A percentile compares a stretch with the other conserved stretches of the same genome.
phyloP scores from a whole-genome alignment of 2,888 invertebrate genomes.

The Pyrocoelia pectoralis region DNA sequence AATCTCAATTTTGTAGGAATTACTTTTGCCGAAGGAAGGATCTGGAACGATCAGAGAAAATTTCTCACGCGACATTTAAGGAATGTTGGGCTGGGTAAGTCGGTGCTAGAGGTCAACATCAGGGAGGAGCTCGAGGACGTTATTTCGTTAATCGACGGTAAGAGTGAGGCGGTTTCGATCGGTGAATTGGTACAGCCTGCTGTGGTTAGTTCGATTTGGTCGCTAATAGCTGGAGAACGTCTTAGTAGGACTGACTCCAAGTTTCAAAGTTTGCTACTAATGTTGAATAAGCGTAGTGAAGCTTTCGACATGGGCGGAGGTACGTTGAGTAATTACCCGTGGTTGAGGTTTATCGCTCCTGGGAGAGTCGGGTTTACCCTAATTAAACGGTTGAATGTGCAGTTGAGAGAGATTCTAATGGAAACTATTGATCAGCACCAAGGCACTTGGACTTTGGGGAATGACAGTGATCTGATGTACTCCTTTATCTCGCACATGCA shows the following conservation, averaged over 20 bases:
- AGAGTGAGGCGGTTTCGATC: conserved; percentile 44
- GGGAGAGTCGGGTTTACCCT: conserved; percentile 51
- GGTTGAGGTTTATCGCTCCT: conserved; percentile 62
- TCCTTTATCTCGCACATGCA: conserved; percentile 69
- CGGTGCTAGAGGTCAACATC: conserved; percentile 55
- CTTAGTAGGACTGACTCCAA: conserved; percentile 59
- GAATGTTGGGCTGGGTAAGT: conserved; percentile 51
- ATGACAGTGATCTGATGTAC: conserved; percentile 71
- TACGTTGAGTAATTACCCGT: conserved; percentile 55
- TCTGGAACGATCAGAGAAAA: conserved; percentile 61
- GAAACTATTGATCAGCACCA: conserved; percentile 67
- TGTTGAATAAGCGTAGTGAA: conserved; percentile 62
- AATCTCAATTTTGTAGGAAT: conserved; percentile 64
- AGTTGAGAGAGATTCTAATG: conserved; percentile 64
- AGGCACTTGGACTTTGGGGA: conserved; percentile 56
- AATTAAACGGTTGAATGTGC: conserved; percentile 39
- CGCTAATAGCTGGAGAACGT: conserved; percentile 62
- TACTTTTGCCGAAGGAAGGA: conserved; percentile 58
- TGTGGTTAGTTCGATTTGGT: conserved; percentile 73
- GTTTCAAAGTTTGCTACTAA: conserved; percentile 59
- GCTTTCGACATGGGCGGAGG: conserved; percentile 59
- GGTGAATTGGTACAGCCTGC: conserved; percentile 62
- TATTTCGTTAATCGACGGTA: not conserved
- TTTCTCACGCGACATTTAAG: conserved; percentile 63
- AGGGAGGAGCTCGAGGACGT: not conserved